Conservation (phyloP, 1,140 invertebrate genomes). For the Drosophila aff. region DNA sequence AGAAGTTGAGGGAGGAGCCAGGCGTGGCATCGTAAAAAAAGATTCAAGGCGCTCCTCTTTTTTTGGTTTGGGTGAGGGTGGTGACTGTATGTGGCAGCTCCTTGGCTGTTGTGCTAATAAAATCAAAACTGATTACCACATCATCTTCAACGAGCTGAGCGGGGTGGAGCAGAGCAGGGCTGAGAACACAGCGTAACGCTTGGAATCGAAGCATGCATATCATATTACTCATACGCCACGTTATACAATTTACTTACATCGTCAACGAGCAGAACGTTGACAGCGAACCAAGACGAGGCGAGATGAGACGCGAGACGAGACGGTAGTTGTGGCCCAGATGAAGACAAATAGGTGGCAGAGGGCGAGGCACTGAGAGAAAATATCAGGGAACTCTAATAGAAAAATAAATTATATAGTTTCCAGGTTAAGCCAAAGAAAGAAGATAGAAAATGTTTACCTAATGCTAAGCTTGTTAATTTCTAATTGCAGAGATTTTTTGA, state of each 20-base stretch:
- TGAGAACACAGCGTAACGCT: constrained; percentile 37
- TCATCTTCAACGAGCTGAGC: constrained; percentile 68
- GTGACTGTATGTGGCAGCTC: constrained; percentile 37
- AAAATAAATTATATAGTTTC: neutral
- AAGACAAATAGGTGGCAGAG: constrained; percentile 69
- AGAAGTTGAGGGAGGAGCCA: constrained; percentile 10
- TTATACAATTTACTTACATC: constrained; percentile 81
- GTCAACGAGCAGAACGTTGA: constrained; percentile 73
- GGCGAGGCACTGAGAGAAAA: constrained; percentile 11
- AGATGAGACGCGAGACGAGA: constrained; percentile 12
- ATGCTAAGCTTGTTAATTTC: neutral
- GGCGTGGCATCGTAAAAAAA: constrained; percentile 43
- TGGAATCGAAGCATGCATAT: constrained; percentile 80
- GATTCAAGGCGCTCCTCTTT: constrained; percentile 50
- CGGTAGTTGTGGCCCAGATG: constrained; percentile 52
- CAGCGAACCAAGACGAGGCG: constrained; percentile 36
- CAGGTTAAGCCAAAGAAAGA: neutral
- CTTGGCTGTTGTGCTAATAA: constrained; percentile 70
- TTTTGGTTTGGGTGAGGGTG: constrained; percentile 26
- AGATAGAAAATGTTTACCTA: neutral
- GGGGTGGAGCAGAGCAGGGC: neutral
- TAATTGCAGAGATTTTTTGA: neutral
- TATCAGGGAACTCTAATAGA: fast-evolving
- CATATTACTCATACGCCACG: constrained; percentile 81
- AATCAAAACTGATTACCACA: constrained; percentile 83